phyloP scores from a whole-genome alignment of 1,140 invertebrate species.

The Drosophila pseudoananassae region DNA sequence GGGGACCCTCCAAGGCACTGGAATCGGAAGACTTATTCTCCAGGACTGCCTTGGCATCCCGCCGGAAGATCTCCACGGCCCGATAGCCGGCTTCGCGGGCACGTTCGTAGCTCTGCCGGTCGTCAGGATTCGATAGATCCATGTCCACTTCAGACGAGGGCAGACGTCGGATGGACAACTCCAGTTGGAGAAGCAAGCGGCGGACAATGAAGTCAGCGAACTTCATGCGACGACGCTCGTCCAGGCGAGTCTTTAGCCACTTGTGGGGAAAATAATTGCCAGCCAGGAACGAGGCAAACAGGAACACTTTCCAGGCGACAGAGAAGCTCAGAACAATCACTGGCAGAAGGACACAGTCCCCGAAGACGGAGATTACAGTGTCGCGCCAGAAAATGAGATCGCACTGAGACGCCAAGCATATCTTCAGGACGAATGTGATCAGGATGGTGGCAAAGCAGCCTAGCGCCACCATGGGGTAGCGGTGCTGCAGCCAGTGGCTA shows the following conservation, averaged over 20 bases:
- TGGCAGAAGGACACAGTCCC: background rate
- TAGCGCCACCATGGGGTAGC: background rate
- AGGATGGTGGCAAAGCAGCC: background rate
- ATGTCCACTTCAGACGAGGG: background rate
- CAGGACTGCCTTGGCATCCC: conserved; percentile 43
- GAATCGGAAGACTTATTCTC: background rate
- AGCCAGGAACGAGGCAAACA: background rate
- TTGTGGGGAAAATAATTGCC: background rate
- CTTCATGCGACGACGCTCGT: background rate
- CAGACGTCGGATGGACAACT: conserved; percentile 15
- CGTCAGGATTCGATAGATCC: background rate
- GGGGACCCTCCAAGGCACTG: background rate
- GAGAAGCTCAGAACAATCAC: background rate
- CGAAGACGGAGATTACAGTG: too few relatives aligned
- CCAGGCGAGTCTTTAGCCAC: background rate
- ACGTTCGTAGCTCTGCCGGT: conserved; percentile 1
- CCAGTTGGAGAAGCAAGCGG: conserved; percentile 45
- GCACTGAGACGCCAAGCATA: background rate
- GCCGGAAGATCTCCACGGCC: conserved; percentile 44
- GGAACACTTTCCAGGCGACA: background rate
- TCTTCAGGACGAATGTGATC: background rate
- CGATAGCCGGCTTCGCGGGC: conserved; percentile 17
- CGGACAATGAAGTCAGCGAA: conserved; percentile 49
- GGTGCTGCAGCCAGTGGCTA: conserved; percentile 10
- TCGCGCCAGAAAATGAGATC: conserved; percentile 5